Evolutionary conservation across 2,888 invertebrate genomes (phyloP).

Genomic region (Nematopogon swammerdamellus): DNA sequence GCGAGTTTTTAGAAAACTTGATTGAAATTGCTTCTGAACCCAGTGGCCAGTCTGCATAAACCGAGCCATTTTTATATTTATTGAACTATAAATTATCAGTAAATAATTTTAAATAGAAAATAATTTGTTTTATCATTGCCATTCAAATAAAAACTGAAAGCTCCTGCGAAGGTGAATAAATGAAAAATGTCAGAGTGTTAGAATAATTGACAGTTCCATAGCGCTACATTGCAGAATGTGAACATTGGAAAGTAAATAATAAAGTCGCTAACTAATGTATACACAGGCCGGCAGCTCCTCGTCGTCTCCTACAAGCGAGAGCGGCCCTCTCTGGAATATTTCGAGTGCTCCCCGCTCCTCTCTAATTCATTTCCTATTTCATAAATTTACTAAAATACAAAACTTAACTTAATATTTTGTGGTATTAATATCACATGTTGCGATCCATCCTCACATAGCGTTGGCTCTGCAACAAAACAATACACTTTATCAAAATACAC

Average conservation of each 20-base stretch:
- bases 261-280: background rate
- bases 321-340: too few species aligned
- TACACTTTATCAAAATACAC: background rate
- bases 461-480: conserved; percentile 21
- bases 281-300: background rate
- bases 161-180: too few species aligned
- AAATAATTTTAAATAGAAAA: too few species aligned
- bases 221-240: too few species aligned
- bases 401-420: background rate
- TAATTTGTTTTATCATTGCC: too few species aligned
- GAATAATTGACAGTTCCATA: too few species aligned
- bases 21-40: too few species aligned
- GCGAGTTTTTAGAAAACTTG: background rate
- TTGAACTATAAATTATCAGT: too few species aligned
- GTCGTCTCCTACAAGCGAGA: background rate
- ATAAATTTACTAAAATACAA: conserved; percentile 1
- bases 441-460: conserved; percentile 12
- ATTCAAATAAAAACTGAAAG: too few species aligned
- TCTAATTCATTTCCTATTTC: conserved; percentile 8
- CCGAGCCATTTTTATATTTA: too few species aligned
- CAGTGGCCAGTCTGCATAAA: too few species aligned
- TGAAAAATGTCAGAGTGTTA: too few species aligned
- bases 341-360: background rate
- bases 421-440: background rate
- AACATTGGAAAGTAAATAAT: background rate